These are phyloP conservation scores for Cichlasoma orientale DNA, from an alignment of 2,797 vertebrate genomes.

Conservation along the genomic window DNA sequence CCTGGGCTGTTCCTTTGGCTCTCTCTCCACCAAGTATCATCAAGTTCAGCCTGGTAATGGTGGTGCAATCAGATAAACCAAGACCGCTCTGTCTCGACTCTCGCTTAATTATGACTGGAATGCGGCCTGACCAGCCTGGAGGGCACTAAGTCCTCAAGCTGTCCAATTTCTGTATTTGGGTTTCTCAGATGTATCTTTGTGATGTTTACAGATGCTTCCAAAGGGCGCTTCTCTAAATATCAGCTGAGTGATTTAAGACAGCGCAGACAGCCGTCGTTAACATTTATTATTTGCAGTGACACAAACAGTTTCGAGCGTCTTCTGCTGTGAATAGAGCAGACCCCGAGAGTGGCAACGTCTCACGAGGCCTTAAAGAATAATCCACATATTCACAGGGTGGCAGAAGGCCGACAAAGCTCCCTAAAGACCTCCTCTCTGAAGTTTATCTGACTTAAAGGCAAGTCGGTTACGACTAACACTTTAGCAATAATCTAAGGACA, in stretches of 20 bases:
- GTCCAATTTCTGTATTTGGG: conserved; percentile 34
- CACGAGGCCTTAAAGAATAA: conserved; percentile 11
- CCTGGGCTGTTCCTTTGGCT: neutral
- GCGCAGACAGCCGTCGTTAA: conserved; percentile 31
- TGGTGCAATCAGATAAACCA: conserved; percentile 17
- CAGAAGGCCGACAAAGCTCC: conserved; percentile 22
- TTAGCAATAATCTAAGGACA: conserved; percentile 27
- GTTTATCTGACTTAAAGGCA: conserved; percentile 9
- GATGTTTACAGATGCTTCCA: conserved; percentile 45
- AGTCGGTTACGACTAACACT: conserved; percentile 11
- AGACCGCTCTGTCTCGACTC: conserved; percentile 7
- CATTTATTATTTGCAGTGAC: conserved; percentile 47
- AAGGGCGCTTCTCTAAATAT: conserved; percentile 26
- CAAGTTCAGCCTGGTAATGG: conserved; percentile 12
- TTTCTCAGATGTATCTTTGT: conserved; percentile 32
- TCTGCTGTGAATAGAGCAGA: conserved; percentile 14
- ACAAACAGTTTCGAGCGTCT: conserved; percentile 8
- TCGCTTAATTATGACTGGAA: conserved; percentile 43
- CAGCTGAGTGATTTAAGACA: conserved; percentile 39
- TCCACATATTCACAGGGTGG: conserved; percentile 22
- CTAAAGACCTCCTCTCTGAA: conserved; percentile 22
- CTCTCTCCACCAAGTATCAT: neutral
- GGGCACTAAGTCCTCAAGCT: conserved; percentile 23
- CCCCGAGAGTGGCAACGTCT: conserved; percentile 24
- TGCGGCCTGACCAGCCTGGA: conserved; percentile 30